Evolutionary conservation across 2,888 invertebrate species (phyloP).

Genomic region (Neoaliturus tenellus): DNA sequence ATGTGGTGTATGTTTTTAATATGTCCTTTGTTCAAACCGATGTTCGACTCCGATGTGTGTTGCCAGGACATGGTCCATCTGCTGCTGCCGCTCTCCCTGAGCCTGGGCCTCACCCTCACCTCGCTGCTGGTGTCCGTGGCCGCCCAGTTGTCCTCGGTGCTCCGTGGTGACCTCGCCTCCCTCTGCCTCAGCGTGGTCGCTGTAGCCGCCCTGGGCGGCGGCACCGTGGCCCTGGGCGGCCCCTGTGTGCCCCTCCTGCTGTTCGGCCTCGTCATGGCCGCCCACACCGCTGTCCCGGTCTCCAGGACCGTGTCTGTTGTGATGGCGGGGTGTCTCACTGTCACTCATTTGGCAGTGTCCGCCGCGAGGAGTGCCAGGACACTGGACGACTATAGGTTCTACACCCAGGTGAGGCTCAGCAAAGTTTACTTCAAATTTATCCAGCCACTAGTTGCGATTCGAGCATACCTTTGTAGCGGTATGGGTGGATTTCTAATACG

Average conservation of each 20-base stretch:
- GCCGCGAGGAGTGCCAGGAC: conserved; percentile 71
- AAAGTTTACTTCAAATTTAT: background rate
- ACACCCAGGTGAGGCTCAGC: conserved; percentile 76
- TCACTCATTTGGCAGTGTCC: conserved; percentile 80
- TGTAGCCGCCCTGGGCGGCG: conserved; percentile 74
- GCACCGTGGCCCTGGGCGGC: conserved; percentile 78
- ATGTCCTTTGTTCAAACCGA: too few relatives aligned
- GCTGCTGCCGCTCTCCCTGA: background rate
- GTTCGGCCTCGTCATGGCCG: conserved; percentile 86
- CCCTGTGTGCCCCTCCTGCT: conserved; percentile 81
- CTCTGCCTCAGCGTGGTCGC: conserved; percentile 75
- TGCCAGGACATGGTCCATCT: conserved; percentile 24
- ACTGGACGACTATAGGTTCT: conserved; percentile 72
- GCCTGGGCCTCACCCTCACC: background rate
- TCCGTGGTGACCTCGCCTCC: conserved; percentile 72
- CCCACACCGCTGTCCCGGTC: conserved; percentile 91
- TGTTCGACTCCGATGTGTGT: too few relatives aligned
- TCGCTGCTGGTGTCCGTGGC: background rate
- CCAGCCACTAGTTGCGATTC: too few relatives aligned
- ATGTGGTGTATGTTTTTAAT: too few relatives aligned
- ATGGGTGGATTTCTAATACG: too few relatives aligned
- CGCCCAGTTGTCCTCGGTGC: conserved; percentile 16
- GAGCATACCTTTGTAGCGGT: too few relatives aligned
- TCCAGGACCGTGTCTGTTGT: conserved; percentile 82
- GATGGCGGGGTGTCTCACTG: conserved; percentile 82